A percentile compares a stretch with the other conserved stretches of the same genome.
Evolutionary conservation across 2,113 vertebrate genomes (phyloP).

Genomic region (Triplophysa siluroides): DNA sequence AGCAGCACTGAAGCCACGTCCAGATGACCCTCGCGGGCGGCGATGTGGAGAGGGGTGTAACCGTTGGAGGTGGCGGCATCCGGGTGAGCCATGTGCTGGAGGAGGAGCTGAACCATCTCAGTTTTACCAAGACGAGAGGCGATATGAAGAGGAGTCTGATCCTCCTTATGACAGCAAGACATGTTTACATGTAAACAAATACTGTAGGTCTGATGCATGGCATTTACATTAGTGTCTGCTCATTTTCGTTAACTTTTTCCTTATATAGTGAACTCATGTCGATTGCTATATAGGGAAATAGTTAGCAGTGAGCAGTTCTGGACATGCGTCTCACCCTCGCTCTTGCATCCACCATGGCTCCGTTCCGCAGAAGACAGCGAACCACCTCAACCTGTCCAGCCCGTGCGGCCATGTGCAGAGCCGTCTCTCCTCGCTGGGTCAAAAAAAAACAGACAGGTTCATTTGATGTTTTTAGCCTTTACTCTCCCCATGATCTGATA

Average conservation of each 20-base stretch:
- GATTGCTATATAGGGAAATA: no score
- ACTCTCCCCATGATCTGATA: no score
- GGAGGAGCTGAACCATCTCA: slow-evolving; percentile 93
- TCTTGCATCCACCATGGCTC: slow-evolving; percentile 91
- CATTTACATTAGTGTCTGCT: no score
- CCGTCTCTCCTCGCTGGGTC: slow-evolving; percentile 91
- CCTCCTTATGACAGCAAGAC: slow-evolving; percentile 80
- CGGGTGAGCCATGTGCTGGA: slow-evolving; percentile 97
- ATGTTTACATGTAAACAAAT: background rate
- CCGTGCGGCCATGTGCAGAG: slow-evolving; percentile 93
- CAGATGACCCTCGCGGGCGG: slow-evolving; percentile 92
- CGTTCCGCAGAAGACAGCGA: slow-evolving; percentile 93
- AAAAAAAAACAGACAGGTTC: background rate
- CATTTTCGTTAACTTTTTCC: no score
- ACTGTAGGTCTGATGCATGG: no score
- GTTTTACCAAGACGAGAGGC: slow-evolving; percentile 96
- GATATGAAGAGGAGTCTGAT: slow-evolving; percentile 97
- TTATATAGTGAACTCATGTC: no score
- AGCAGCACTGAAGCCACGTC: slow-evolving; percentile 91
- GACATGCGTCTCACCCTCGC: slow-evolving; percentile 83
- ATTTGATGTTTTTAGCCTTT: no score
- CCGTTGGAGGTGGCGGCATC: slow-evolving; percentile 93
- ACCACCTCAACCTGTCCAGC: slow-evolving; percentile 98
- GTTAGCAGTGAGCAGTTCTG: no score
- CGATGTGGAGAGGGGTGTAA: slow-evolving; percentile 94